These are phyloP conservation scores for Rhizoglyphus robini DNA, from an alignment of 1,140 invertebrate genomes.

Conservation along the genomic window DNA sequence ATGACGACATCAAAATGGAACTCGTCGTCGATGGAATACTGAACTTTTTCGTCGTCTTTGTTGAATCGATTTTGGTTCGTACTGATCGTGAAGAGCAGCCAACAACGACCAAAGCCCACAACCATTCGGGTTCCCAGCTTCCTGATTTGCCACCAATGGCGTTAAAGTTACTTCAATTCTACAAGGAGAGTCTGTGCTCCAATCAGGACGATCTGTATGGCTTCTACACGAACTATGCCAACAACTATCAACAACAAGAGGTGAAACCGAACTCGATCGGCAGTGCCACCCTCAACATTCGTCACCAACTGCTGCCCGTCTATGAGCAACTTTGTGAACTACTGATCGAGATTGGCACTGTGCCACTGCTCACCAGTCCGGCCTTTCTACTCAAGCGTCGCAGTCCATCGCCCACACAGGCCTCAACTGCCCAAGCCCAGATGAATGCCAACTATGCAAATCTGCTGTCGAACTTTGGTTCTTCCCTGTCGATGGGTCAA, in stretches of 20 bases:
- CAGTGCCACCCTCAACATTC: background rate
- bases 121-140: no score
- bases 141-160: background rate
- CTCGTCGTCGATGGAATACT: constrained; percentile 10
- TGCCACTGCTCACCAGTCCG: background rate
- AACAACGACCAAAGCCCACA: no score
- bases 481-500: no score
- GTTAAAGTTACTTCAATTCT: background rate
- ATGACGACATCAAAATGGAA: constrained; percentile 11
- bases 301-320: background rate
- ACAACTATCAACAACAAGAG: background rate
- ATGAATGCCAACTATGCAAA: no score
- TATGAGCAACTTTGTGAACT: constrained; percentile 9
- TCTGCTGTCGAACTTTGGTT: no score
- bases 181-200: background rate
- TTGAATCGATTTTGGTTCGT: background rate
- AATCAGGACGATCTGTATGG: background rate
- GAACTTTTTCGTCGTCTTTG: constrained; percentile 11
- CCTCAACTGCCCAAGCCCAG: no score
- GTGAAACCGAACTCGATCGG: background rate
- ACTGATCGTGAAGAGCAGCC: background rate
- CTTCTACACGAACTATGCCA: background rate
- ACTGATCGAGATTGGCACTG: constrained; percentile 3
- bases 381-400: constrained; percentile 10
- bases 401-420: background rate